These are phyloP conservation scores for Limosa lapponica DNA, from an alignment of 2,797 vertebrate species.

Conservation along the genomic window DNA sequence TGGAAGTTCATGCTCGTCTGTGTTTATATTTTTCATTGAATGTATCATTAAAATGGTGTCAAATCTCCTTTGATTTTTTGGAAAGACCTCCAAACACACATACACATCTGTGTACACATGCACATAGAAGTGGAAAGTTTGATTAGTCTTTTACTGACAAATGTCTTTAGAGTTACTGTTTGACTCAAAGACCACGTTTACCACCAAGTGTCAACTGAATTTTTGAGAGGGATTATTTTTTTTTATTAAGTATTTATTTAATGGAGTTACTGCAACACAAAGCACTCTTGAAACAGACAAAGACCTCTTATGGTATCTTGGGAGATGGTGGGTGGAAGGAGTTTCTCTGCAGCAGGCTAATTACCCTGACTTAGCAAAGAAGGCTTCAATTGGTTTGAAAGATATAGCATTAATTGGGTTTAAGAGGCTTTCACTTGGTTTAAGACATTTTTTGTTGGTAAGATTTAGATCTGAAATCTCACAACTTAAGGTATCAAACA, in stretches of 20 bases:
- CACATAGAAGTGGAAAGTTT: neutral
- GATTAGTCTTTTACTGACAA: neutral
- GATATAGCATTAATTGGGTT: neutral
- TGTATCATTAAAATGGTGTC: neutral
- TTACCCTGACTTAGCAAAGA: neutral
- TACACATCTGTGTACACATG: fast-evolving
- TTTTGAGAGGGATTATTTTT: neutral
- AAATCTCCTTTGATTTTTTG: neutral
- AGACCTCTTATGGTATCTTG: neutral
- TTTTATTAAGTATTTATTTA: neutral
- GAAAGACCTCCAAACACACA: neutral
- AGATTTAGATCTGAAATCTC: neutral
- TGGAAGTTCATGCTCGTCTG: neutral
- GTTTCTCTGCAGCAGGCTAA: neutral
- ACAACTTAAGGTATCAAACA: neutral
- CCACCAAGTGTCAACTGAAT: neutral
- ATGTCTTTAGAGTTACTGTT: neutral
- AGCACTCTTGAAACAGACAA: neutral
- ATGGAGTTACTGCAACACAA: neutral
- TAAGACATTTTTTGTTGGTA: neutral
- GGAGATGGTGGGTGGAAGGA: neutral
- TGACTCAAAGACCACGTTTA: neutral
- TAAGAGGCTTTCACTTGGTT: neutral
- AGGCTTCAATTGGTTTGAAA: neutral
- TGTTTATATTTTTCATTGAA: neutral